Conservation (phyloP, 2,113 vertebrate species). For the Ornithorhynchus anatinus region DNA sequence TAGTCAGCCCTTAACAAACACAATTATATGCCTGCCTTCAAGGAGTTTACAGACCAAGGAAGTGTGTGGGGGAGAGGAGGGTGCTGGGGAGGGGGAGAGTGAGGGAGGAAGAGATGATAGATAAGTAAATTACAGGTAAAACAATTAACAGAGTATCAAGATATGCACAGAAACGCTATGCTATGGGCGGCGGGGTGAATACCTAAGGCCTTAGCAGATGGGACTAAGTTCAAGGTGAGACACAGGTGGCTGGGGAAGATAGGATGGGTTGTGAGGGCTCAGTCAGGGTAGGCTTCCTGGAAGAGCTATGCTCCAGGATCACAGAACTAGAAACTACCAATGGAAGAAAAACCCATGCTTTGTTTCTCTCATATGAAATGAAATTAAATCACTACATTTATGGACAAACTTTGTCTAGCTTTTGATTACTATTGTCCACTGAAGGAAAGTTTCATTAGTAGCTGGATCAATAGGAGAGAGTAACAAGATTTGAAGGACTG, state of each 20-base stretch:
- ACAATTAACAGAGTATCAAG: too few species aligned
- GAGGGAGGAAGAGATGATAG: too few species aligned
- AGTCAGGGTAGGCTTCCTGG: too few species aligned
- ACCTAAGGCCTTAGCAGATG: too few species aligned
- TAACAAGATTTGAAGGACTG: slow-evolving; percentile 36
- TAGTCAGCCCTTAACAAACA: not conserved
- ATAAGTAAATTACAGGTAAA: not conserved
- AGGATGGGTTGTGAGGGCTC: too few species aligned
- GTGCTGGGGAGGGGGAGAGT: too few species aligned
- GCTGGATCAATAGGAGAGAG: slow-evolving; percentile 38
- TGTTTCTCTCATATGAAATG: slow-evolving; percentile 3
- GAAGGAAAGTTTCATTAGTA: slow-evolving; percentile 49
- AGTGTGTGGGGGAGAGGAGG: too few species aligned
- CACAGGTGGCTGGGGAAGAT: not conserved
- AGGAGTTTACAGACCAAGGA: too few species aligned
- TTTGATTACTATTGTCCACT: slow-evolving; percentile 1
- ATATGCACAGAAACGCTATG: not conserved
- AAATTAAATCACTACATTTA: not conserved
- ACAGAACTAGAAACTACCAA: too few species aligned
- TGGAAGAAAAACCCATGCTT: not conserved
- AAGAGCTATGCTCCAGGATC: too few species aligned
- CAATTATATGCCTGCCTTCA: not conserved
- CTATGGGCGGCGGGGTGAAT: not conserved
- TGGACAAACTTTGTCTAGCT: slow-evolving; percentile 24
- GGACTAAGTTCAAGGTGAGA: not conserved